Base-by-base conservation (phyloP, 2,888 invertebrate species). In the Gymnosoma rotundatum region DNA sequence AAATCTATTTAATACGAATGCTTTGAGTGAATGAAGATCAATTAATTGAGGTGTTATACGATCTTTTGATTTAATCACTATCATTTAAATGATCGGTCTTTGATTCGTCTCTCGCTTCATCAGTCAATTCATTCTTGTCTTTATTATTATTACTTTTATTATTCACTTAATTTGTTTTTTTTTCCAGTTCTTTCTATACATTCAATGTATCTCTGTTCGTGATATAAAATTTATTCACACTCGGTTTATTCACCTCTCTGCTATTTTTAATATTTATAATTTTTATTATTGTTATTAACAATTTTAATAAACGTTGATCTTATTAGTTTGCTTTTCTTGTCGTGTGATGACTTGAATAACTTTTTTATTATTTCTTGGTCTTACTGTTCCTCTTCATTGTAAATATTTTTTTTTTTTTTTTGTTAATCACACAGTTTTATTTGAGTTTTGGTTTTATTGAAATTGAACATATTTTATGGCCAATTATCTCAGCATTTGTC, bases 201-300 rank as follows among this genome's bases (percentile, higher is more conserved):
- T 2, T 25, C 25, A 25, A 25, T n/a, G n/a, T n/a, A n/a, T 89
- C 90, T 88, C 90, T 74, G 56, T 50, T 89, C 90, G 90, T 89
- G 90, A 90, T 88, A 88, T 89, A 89, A 89, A 90, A 90, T 90
- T 90, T 90, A 90, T 90, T 90, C 90, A 90, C 90, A 90, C 89
- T 89, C 87, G 50, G 63, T 74, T 70, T 78, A 42, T 69, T 78
- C 63, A 72, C 58, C 45, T 70, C 42, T 10, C 14, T 32, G 7
- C 8, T 36, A 20, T 14, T n/a, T 87, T 88, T 67, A 9, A 48
- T 70, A 54, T 64, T 72, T 66, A 21, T 52, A 18, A 54, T 63
- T 63, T 56, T 73, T 73, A 73, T 50, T 78, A 70, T 78, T 70
- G 45, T 82, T 72, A 38, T 78, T 58, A 64, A 58, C 14, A 18